Evolutionary conservation across 1,140 invertebrate species (phyloP), one percentile per base, ranked within the genome.

Genomic region (Zophobas morio): DNA sequence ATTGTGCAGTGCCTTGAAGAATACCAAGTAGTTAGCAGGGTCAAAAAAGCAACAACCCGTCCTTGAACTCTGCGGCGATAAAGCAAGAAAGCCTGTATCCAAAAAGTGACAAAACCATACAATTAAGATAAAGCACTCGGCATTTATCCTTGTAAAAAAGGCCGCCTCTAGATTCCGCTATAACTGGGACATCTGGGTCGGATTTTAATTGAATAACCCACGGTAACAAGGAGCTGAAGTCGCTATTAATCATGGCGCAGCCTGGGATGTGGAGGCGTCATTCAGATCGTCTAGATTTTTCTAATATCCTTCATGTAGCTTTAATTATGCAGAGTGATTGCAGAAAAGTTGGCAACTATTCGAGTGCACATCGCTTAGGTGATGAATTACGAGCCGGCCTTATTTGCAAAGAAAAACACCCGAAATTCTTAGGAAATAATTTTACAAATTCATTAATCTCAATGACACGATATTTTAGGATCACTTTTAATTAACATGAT

Each of bases 401-500:
- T 66, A 66, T 66, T 66, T 66, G 35, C 60, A 5, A 66, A n/a
- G 60, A 66, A 66, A 66, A 66, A 66, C 60, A 66, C 60, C 60
- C 37, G 60, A 66, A 66, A 66, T 66, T 66, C 60, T 66, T 66
- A 42, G 60, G 60, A 66, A 66, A 74, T 74, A 74, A 74, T 74
- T 74, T 57, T 74, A 74, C 72, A 57, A 74, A 74, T 74, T 74
- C 72, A 57, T 74, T 74, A 74, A 57, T 74, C 72, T 74, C 53
- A 74, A 46, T 54, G 53, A 74, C 37, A 57, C 51, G 51, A 74
- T 74, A 74, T 74, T 74, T 74, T 74, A 74, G 72, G 47, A 63
- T 70, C 77, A 70, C 53, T 78, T 78, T 78, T 78, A 78, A 78
- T 78, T 78, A 78, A 78, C 72, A 71, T 78, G 77, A 78, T 78